These are phyloP conservation scores for Altica lythri DNA, from an alignment of 2,888 invertebrate species.

Conservation along the genomic window DNA sequence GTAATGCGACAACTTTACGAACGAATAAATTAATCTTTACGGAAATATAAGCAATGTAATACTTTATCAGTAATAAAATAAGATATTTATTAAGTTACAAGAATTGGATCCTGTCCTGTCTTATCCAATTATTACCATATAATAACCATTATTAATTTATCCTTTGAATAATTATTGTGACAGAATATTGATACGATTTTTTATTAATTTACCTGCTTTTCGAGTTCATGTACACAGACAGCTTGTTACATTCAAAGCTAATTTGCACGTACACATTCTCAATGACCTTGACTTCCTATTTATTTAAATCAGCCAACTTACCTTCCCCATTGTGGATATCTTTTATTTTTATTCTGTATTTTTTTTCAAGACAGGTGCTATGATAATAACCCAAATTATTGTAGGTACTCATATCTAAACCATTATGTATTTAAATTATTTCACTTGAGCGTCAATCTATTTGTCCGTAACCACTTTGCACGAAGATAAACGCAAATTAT, in stretches of 20 bases:
- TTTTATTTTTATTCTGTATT: background rate
- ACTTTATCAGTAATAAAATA: too few species aligned
- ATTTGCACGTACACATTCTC: conserved; percentile 30
- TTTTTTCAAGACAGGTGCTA: conserved; percentile 10
- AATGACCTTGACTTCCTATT: conserved; percentile 30
- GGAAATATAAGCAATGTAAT: background rate
- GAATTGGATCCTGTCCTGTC: conserved; percentile 7
- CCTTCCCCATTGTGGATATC: conserved; percentile 11
- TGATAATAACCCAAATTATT: conserved; percentile 7
- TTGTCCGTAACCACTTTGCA: background rate
- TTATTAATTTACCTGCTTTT: conserved; percentile 13
- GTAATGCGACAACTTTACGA: too few species aligned
- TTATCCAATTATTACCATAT: conserved; percentile 4
- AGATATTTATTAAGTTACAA: background rate
- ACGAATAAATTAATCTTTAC: background rate
- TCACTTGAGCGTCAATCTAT: conserved; percentile 5
- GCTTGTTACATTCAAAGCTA: conserved; percentile 17
- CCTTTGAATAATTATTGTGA: conserved; percentile 8
- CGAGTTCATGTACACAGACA: conserved; percentile 17
- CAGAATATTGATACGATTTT: conserved; percentile 11
- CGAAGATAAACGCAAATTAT: background rate
- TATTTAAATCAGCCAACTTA: conserved; percentile 22
- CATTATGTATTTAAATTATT: conserved; percentile 8
- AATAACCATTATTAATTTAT: conserved; percentile 12
- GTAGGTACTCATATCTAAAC: background rate